Conservation (phyloP, 2,888 invertebrate species). For the Tenthredo amoena region DNA sequence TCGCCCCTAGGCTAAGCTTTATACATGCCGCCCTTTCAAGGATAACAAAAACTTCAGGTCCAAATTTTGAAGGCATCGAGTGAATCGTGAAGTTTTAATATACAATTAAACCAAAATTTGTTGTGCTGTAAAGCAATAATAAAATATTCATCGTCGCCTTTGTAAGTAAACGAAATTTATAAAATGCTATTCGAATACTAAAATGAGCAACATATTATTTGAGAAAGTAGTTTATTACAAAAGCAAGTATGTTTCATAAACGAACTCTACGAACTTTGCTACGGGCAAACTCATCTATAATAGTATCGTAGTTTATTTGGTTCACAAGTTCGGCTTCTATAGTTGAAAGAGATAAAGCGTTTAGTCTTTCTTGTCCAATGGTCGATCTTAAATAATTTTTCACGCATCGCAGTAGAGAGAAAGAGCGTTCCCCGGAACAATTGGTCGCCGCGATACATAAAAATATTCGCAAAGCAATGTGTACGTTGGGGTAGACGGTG, state of each 20-base stretch:
- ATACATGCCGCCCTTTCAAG: background rate
- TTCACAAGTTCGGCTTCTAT: too few species aligned
- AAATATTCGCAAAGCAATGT: slow-evolving; percentile 10
- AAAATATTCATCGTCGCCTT: too few species aligned
- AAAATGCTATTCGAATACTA: too few species aligned
- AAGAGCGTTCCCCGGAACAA: slow-evolving; percentile 52
- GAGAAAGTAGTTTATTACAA: too few species aligned
- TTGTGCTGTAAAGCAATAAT: too few species aligned
- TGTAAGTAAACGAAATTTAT: too few species aligned
- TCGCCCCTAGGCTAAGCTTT: background rate
- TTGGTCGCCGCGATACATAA: slow-evolving; percentile 47
- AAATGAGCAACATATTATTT: background rate
- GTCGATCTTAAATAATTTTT: slow-evolving; percentile 54
- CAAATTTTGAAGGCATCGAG: background rate
- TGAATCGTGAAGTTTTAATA: background rate
- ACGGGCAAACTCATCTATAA: too few species aligned
- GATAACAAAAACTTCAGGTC: background rate
- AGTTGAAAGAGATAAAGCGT: slow-evolving; percentile 49
- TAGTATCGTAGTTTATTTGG: too few species aligned
- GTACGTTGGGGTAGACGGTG: slow-evolving; percentile 43
- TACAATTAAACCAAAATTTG: too few species aligned
- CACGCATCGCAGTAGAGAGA: slow-evolving; percentile 54
- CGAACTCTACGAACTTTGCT: too few species aligned
- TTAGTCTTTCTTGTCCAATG: slow-evolving; percentile 15
- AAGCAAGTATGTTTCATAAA: too few species aligned